Conservation (phyloP, 2,113 vertebrate genomes). For the Cathartes aura region DNA sequence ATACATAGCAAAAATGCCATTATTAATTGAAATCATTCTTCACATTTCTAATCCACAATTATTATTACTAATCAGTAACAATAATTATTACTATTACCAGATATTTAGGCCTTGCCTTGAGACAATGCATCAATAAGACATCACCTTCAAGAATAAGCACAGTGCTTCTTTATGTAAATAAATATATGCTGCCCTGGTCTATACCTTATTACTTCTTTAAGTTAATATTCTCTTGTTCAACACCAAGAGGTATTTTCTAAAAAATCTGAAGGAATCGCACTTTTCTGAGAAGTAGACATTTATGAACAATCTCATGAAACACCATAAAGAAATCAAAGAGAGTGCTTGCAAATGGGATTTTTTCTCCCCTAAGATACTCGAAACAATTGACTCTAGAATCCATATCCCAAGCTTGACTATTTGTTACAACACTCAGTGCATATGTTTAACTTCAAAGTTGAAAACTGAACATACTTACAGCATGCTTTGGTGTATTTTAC, state of each 20-base stretch:
- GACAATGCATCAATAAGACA: neutral
- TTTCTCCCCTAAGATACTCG: neutral
- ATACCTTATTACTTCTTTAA: neutral
- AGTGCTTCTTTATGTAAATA: neutral
- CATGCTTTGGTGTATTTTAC: neutral
- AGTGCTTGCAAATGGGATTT: neutral
- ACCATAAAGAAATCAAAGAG: neutral
- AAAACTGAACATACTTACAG: neutral
- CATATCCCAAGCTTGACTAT: neutral
- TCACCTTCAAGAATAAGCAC: neutral
- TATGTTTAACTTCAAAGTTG: neutral
- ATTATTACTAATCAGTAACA: neutral
- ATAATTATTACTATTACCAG: neutral
- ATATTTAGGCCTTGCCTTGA: neutral
- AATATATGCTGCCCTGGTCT: neutral
- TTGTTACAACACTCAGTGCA: neutral
- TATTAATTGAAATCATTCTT: neutral
- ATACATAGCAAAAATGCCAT: neutral
- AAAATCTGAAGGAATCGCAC: fast-evolving
- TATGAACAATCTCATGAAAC: neutral
- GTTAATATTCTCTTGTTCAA: neutral
- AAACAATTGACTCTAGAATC: neutral
- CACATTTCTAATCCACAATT: neutral
- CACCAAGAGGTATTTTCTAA: neutral
- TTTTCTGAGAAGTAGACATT: neutral